phyloP scores from a whole-genome alignment of 2,888 invertebrate genomes.

The Tolmerus cingulatus region DNA sequence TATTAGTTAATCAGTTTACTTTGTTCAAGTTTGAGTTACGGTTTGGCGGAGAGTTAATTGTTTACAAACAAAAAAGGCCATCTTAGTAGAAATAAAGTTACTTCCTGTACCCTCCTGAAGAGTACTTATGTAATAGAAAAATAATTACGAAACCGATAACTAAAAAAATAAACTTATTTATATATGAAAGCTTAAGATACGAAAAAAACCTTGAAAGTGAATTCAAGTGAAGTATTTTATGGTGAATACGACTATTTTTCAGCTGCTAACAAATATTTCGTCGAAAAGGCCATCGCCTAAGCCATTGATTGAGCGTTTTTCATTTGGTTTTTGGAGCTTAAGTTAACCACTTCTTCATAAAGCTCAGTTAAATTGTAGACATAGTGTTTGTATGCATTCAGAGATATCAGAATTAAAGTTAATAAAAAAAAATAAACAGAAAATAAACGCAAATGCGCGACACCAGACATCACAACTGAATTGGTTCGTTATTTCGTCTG shows the following conservation, averaged over 20 bases:
- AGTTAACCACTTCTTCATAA: not conserved
- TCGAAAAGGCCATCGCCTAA: not conserved
- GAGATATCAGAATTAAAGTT: not conserved
- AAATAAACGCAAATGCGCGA: not conserved
- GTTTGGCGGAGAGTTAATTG: too few relatives aligned
- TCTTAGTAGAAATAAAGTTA: not conserved
- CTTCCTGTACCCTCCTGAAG: not conserved
- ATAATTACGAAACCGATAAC: not conserved
- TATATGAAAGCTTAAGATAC: not conserved
- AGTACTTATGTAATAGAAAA: not conserved
- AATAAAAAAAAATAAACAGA: not conserved
- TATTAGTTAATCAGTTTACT: too few relatives aligned
- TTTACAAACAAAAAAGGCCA: too few relatives aligned
- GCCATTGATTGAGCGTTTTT: not conserved
- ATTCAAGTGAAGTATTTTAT: not conserved
- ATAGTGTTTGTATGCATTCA: not conserved
- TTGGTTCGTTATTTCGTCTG: not conserved
- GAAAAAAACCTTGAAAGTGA: not conserved
- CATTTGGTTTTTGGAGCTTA: not conserved
- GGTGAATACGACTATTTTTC: not conserved
- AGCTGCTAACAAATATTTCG: not conserved
- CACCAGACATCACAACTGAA: not conserved
- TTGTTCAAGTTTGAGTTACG: too few relatives aligned
- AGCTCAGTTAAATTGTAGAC: not conserved
- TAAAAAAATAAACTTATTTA: not conserved